A percentile compares a stretch with the other conserved stretches of the same genome.
Conservation (phyloP, 53 echinoderm and acorn worm genomes). For the Patiria pectinifera region DNA sequence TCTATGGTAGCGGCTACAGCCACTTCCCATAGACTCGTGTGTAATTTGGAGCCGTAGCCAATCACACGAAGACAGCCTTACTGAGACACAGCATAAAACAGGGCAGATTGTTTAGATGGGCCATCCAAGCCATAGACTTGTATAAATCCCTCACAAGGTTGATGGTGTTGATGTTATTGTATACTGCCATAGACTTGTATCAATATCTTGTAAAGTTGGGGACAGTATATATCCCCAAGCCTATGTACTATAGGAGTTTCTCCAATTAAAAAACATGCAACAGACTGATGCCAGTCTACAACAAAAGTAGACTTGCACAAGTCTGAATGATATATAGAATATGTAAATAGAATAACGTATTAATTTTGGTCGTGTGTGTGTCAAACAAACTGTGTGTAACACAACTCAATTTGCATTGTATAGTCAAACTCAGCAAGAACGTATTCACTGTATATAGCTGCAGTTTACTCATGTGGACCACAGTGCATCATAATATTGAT, state of each 20-base stretch:
- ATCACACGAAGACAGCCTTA: no score
- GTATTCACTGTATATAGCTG: conserved; percentile 39
- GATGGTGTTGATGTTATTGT: not conserved
- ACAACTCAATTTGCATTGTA: conserved; percentile 30
- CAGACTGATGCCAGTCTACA: not conserved
- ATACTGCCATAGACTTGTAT: conserved; percentile 23
- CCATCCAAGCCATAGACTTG: no score
- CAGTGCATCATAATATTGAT: not conserved
- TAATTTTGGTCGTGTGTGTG: conserved; percentile 22
- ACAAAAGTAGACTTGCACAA: not conserved
- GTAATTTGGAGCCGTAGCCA: no score
- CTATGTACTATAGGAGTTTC: no score
- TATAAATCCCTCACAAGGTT: no score
- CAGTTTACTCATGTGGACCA: not conserved
- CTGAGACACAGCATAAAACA: no score
- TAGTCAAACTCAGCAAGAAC: conserved; percentile 6
- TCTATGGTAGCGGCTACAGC: no score
- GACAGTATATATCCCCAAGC: no score
- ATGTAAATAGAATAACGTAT: not conserved
- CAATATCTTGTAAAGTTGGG: no score
- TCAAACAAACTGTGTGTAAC: conserved; percentile 24
- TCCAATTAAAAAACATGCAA: no score
- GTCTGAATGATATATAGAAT: not conserved
- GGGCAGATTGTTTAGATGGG: no score
- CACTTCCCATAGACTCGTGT: no score